A percentile compares a stretch with the other conserved stretches of the same genome.
Evolutionary conservation across 2,113 vertebrate genomes (phyloP).

Genomic region (Elephas maximus): DNA sequence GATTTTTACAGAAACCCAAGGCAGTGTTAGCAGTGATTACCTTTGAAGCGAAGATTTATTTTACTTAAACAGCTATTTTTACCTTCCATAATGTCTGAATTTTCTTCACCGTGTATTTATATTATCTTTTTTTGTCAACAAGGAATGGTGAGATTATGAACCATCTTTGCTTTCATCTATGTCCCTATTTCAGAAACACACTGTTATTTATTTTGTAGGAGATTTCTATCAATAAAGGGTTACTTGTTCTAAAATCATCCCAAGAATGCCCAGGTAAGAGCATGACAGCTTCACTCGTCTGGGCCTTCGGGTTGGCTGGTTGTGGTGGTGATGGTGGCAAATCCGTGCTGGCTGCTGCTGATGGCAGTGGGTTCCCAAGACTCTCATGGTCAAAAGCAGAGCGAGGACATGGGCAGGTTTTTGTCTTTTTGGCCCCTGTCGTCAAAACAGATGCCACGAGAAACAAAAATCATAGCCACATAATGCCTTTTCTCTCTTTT

Average conservation of each 20-base stretch:
- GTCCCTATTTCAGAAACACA: slow-evolving; percentile 41
- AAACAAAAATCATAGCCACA: not conserved
- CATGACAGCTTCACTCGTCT: not conserved
- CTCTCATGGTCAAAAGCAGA: not conserved
- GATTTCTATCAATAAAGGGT: slow-evolving; percentile 36
- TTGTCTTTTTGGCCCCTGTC: not conserved
- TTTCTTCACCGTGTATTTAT: not conserved
- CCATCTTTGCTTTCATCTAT: slow-evolving; percentile 14
- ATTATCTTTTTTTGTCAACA: slow-evolving; percentile 28
- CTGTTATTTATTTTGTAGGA: not conserved
- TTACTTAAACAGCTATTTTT: slow-evolving; percentile 43
- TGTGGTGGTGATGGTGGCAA: not conserved
- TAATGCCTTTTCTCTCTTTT: not conserved
- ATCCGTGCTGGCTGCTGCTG: not conserved
- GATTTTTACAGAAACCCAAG: not conserved
- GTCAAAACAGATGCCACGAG: not conserved
- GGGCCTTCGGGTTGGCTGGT: not conserved
- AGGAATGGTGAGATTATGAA: not conserved
- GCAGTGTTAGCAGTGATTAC: not conserved
- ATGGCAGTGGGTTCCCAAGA: not conserved
- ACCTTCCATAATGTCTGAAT: not conserved
- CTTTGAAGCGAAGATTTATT: not conserved
- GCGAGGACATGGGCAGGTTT: not conserved
- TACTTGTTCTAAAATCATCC: not conserved
- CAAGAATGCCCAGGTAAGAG: not conserved